Conservation (phyloP, 2,797 vertebrate genomes). For the Sebastes cheni region DNA sequence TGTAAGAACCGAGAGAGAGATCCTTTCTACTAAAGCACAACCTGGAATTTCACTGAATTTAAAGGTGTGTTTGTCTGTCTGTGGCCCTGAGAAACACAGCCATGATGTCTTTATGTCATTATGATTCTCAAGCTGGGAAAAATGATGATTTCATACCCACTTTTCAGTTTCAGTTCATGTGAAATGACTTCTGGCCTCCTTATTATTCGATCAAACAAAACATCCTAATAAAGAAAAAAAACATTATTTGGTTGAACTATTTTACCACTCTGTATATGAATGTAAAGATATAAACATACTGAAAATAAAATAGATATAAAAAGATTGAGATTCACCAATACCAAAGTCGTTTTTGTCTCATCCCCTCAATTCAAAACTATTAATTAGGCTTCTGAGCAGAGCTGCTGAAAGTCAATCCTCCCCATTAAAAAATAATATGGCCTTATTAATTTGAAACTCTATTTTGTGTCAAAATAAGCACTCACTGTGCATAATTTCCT, state of each 20-base stretch:
- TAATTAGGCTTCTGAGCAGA: background rate
- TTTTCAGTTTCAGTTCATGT: too few relatives aligned
- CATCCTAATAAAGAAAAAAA: background rate
- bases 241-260: background rate
- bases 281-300: background rate
- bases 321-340: background rate
- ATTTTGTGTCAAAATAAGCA: slow-evolving; percentile 11
- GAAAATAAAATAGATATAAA: background rate
- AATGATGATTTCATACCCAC: background rate
- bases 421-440: background rate
- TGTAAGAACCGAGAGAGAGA: slow-evolving; percentile 66
- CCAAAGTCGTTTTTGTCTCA: background rate
- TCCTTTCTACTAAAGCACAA: slow-evolving; percentile 52
- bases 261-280: background rate
- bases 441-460: background rate
- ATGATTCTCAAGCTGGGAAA: background rate
- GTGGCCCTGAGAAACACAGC: background rate
- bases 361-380: background rate
- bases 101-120: background rate
- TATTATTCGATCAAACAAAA: background rate
- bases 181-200: too few relatives aligned
- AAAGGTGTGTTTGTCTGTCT: slow-evolving; percentile 68
- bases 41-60: slow-evolving; percentile 72
- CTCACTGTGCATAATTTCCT: slow-evolving; percentile 8
- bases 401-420: slow-evolving; percentile 8